Conservation (phyloP, 2,888 invertebrate species). For the Phortica okadai region DNA sequence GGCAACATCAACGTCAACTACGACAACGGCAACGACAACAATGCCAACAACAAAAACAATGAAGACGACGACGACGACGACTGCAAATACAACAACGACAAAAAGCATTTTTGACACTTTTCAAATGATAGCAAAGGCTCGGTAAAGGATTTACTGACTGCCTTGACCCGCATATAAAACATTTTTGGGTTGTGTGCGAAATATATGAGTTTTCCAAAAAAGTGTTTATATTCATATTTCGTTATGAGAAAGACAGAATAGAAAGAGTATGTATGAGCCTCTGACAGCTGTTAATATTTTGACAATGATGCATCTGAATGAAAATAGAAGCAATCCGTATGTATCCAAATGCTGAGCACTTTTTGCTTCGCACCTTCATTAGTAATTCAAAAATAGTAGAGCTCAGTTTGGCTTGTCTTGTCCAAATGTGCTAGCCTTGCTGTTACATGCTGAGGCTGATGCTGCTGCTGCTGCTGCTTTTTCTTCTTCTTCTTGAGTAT, state of each 20-base stretch:
- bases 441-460: background rate
- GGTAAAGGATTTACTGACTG: conserved; percentile 18
- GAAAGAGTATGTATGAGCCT: background rate
- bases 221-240: conserved; percentile 12
- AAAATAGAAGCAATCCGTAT: background rate
- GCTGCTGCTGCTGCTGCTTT: background rate
- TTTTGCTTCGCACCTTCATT: conserved; percentile 14
- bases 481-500: background rate
- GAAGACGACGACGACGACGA: conserved; percentile 22
- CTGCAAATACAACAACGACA: conserved; percentile 19
- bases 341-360: background rate
- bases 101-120: conserved; percentile 18
- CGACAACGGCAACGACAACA: background rate
- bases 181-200: conserved; percentile 10
- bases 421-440: background rate
- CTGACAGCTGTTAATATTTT: conserved; percentile 29
- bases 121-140: conserved; percentile 12
- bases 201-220: background rate
- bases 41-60: background rate
- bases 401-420: background rate
- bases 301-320: conserved; percentile 18
- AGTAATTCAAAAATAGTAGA: conserved; percentile 20
- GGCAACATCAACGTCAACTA: background rate
- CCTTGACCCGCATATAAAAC: conserved; percentile 17
- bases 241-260: background rate